Evolutionary conservation across 2,888 invertebrate genomes (phyloP), one percentile per base, ranked within the genome.

Genomic region (Sympetrum striolatum): DNA sequence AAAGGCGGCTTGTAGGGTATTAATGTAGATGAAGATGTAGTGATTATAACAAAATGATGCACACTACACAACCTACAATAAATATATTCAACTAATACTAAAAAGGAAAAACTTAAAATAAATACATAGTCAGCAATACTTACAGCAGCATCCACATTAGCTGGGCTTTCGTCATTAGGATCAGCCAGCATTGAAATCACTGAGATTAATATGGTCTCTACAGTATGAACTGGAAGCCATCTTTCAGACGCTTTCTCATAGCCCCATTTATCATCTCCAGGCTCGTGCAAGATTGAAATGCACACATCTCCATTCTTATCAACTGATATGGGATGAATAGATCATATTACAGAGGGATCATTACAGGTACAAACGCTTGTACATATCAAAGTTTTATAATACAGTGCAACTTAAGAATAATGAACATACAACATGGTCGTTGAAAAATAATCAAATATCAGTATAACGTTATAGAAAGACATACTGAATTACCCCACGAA

Each of bases 121-220:
- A 39, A 39, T 5, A 39, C 6, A 5, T 5, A 39, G 39, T 10
- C 4, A 48, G 91, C 48, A 91, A 90, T 90, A 96, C 97, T 96
- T 95, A 98, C 98, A 93, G 99, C 99, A 94, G 99, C 99, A 96
- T 99, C 99, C 93, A 99, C 99, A 95, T 99, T 99, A 93, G 99
- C 99, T 92, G 99, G 99, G 94, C 98, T 99, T 95, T 99, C 99
- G 94, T 99, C 99, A 94, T 99, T 99, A 92, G 99, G 99, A 95
- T 99, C 99, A 92, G 99, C 98, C 94, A 99, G 95, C 99, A 99
- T 99, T 93, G 99, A 99, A 95, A 99, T 99, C 94, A 99, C 99
- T 94, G 98, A 99, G 95, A 99, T 98, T 94, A 99, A 96, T 94
- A 99, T 99, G 92, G 99, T 99, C 95, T 99, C 99, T 93, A 99